Evolutionary conservation across 2,797 vertebrate species (phyloP).

Genomic region (Phalanger gymnotis): DNA sequence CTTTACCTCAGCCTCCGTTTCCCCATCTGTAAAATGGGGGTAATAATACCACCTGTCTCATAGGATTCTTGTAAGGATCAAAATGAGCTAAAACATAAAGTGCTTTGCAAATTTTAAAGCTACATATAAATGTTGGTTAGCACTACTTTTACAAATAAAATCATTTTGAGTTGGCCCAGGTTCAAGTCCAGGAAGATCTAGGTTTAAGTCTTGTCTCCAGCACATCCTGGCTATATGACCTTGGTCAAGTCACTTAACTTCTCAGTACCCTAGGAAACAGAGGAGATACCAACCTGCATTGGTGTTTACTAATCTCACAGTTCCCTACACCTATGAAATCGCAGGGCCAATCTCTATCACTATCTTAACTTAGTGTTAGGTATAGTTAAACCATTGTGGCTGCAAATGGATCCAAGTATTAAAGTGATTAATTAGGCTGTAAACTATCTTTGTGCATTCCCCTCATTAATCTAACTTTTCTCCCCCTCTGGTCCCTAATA

Average conservation of each 20-base stretch:
- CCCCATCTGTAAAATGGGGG: not conserved
- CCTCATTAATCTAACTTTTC: not conserved
- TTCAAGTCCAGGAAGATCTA: not conserved
- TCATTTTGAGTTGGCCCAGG: not conserved
- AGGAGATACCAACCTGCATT: not conserved
- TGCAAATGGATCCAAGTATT: not conserved
- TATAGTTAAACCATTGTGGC: not conserved
- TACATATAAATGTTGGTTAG: not conserved
- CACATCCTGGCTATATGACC: not conserved
- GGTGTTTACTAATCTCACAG: not conserved
- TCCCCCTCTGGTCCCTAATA: slow-evolving; percentile 4
- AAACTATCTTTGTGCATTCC: slow-evolving; percentile 6
- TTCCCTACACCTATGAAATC: not conserved
- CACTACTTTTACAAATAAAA: not conserved
- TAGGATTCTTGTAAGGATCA: not conserved
- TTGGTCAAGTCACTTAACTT: not conserved
- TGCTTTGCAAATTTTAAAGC: not conserved
- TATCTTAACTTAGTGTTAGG: not conserved
- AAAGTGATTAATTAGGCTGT: slow-evolving; percentile 16
- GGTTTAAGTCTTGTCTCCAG: not conserved
- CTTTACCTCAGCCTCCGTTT: not conserved
- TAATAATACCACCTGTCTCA: not conserved
- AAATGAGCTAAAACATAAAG: not conserved
- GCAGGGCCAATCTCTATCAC: not conserved
- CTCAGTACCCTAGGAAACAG: not conserved